Evolutionary conservation across 2,113 vertebrate species (phyloP).

Genomic region (Panurus biarmicus): DNA sequence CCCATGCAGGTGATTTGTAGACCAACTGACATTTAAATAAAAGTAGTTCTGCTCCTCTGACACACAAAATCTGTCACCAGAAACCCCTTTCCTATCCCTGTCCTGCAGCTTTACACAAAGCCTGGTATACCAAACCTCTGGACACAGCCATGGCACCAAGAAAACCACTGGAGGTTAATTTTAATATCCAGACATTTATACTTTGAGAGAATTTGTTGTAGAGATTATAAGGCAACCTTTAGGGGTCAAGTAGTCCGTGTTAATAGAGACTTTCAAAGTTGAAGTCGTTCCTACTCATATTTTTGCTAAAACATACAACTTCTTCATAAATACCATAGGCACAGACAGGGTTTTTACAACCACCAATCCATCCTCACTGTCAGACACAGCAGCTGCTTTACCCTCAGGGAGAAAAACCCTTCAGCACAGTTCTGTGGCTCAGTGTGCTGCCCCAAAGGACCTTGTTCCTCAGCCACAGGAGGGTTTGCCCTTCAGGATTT

Average conservation of each 20-base stretch:
- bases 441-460: neutral
- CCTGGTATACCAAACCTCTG: neutral
- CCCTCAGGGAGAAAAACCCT: neutral
- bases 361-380: neutral
- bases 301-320: neutral
- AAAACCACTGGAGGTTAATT: neutral
- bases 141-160: neutral
- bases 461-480: neutral
- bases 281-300: neutral
- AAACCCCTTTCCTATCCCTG: neutral
- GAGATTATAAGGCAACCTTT: conserved; percentile 31
- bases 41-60: neutral
- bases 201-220: neutral
- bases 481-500: neutral
- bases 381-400: conserved; percentile 14
- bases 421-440: neutral
- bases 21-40: neutral
- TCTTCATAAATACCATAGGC: conserved; percentile 13
- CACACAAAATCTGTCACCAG: neutral
- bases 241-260: neutral
- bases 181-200: neutral
- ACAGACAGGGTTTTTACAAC: conserved; percentile 35
- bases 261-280: neutral
- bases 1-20: neutral
- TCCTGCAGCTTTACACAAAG: neutral